A percentile compares a stretch with the other conserved stretches of the same genome.
Evolutionary conservation across 2,797 vertebrate genomes (phyloP).

Genomic region (Falco peregrinus): DNA sequence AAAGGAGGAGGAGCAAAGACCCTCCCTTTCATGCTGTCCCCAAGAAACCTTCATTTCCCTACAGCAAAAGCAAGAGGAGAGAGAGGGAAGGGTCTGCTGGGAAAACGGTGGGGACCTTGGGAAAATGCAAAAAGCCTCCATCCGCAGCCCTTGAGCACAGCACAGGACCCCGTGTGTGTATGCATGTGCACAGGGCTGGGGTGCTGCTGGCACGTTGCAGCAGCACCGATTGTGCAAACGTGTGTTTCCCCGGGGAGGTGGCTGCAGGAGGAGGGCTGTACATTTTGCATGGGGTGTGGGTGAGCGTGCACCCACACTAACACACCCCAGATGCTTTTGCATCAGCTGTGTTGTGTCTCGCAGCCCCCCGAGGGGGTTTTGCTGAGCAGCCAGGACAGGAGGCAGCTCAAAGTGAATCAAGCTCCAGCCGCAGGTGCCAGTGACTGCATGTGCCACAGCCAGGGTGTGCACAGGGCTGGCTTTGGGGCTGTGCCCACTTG

Average conservation of each 20-base stretch:
- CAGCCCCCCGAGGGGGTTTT: background rate
- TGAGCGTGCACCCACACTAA: background rate
- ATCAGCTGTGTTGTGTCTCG: background rate
- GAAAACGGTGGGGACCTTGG: background rate
- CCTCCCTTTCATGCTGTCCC: background rate
- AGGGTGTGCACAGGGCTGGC: background rate
- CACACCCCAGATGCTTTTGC: rapidly evolving
- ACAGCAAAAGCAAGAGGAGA: background rate
- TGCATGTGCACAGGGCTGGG: background rate
- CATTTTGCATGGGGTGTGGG: background rate
- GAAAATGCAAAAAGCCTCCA: rapidly evolving
- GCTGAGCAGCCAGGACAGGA: background rate
- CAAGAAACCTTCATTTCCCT: background rate
- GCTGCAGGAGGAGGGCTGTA: background rate
- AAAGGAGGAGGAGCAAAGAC: background rate
- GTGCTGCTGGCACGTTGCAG: background rate
- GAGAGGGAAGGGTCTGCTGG: background rate
- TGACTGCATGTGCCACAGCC: rapidly evolving
- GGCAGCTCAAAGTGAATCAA: background rate
- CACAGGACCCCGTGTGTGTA: background rate
- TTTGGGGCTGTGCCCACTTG: background rate
- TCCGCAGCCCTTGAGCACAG: rapidly evolving
- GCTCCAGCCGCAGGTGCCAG: background rate
- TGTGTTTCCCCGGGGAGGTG: rapidly evolving
- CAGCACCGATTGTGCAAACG: background rate